phyloP scores from a whole-genome alignment of 2,113 vertebrate species.

The Mobula hypostoma region DNA sequence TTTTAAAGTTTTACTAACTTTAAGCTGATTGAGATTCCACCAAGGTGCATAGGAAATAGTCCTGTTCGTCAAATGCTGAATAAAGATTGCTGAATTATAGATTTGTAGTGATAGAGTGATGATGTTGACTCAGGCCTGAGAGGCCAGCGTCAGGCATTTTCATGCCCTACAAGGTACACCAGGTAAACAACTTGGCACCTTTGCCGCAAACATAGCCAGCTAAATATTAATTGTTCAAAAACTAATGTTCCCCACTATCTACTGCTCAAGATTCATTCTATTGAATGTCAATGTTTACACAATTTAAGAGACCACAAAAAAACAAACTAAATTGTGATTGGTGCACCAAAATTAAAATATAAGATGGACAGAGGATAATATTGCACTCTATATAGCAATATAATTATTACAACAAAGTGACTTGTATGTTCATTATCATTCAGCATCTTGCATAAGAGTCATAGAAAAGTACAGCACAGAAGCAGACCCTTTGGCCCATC shows the following conservation, averaged over 20 bases:
- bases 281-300: not conserved
- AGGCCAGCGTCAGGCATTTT: too few species aligned
- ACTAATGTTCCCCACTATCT: not conserved
- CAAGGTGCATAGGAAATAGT: not conserved
- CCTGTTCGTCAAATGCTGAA: not conserved
- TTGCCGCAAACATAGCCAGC: not conserved
- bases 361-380: not conserved
- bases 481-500: too few species aligned
- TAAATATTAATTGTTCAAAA: not conserved
- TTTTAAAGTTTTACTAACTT: not conserved
- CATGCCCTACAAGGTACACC: too few species aligned
- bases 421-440: not conserved
- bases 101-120: not conserved
- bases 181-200: not conserved
- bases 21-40: too few species aligned
- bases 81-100: not conserved
- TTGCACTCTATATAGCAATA: not conserved
- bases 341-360: not conserved
- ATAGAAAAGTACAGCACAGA: too few species aligned
- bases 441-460: not conserved
- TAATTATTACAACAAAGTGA: not conserved
- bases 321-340: not conserved
- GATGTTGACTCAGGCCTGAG: too few species aligned
- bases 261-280: not conserved
- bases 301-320: not conserved